Percentiles rank a stretch among this genome's conserved stretches.
Conservation (phyloP, 2,113 vertebrate species). For the Procavia capensis region DNA sequence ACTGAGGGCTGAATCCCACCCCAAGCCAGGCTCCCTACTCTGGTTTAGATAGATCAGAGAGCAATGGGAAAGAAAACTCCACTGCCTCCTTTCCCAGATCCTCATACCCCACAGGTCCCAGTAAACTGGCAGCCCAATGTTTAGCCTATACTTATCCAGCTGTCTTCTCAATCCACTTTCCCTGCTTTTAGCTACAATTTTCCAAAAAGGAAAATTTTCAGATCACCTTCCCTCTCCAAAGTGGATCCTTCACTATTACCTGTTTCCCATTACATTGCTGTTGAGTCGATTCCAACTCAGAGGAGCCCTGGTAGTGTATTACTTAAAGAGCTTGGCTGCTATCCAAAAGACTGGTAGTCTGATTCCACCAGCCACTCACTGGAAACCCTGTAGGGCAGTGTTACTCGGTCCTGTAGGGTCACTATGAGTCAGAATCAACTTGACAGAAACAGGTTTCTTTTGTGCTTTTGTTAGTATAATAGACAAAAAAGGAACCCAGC, state of each 20-base stretch:
- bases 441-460: too few species aligned
- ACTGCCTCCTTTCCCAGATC: neutral
- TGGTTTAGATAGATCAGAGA: neutral
- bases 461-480: too few species aligned
- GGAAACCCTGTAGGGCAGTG: too few species aligned
- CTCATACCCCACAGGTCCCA: neutral
- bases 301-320: neutral
- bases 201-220: neutral
- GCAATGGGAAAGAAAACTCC: neutral
- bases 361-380: neutral
- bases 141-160: neutral
- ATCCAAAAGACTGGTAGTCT: neutral
- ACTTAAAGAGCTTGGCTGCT: neutral
- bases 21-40: neutral
- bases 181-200: neutral
- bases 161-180: neutral
- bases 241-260: neutral
- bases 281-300: too few species aligned
- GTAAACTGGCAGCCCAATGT: neutral
- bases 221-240: slow-evolving; percentile 7
- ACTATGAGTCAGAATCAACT: too few species aligned
- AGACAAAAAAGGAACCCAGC: too few species aligned
- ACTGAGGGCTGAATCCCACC: neutral
- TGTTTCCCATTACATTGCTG: neutral
- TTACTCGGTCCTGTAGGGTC: too few species aligned